phyloP scores from a whole-genome alignment of 2,888 invertebrate genomes.

The Rutpela maculata region DNA sequence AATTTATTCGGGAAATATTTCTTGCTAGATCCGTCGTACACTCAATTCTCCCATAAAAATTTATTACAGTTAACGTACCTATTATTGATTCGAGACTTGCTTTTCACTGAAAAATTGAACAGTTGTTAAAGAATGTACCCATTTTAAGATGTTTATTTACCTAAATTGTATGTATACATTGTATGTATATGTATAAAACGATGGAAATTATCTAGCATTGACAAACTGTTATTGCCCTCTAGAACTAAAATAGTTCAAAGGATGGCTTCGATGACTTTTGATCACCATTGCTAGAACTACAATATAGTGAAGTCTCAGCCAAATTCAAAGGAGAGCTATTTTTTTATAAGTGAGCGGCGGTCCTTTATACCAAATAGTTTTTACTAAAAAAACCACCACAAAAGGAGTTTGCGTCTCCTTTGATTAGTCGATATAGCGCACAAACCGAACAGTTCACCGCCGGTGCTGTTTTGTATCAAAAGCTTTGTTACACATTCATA shows the following conservation, averaged over 20 bases:
- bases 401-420: background rate
- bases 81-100: background rate
- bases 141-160: no score
- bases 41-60: background rate
- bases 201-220: no score
- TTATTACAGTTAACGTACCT: background rate
- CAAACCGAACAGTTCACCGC: background rate
- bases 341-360: no score
- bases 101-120: background rate
- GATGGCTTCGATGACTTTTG: no score
- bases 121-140: background rate
- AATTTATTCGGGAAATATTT: conserved; percentile 17
- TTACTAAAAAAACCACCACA: background rate
- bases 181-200: no score
- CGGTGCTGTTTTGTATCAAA: background rate
- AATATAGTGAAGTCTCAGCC: no score
- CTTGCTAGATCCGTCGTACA: conserved; percentile 11
- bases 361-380: no score
- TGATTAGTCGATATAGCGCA: background rate
- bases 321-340: no score
- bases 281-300: no score
- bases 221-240: no score
- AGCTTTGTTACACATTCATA: conserved; percentile 20
- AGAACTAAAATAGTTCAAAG: no score
- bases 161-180: no score